These are phyloP conservation scores for Xylocopa sonorina DNA, from an alignment of 1,140 invertebrate genomes.

Conservation along the genomic window DNA sequence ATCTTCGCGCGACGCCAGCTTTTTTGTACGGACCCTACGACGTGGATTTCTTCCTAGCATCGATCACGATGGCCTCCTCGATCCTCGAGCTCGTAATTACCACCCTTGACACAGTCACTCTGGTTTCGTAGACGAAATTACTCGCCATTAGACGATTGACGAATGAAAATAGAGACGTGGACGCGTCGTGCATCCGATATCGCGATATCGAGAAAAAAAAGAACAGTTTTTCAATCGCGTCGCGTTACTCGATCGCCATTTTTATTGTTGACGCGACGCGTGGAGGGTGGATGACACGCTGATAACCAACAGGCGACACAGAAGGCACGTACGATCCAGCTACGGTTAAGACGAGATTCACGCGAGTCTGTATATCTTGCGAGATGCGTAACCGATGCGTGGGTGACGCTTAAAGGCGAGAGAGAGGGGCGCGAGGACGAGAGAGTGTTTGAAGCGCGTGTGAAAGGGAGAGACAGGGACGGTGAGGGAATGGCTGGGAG, in stretches of 20 bases:
- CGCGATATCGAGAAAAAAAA: no score
- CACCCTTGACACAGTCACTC: no score
- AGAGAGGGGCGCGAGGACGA: neutral
- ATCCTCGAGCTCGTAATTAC: no score
- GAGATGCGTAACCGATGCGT: conserved; percentile 3
- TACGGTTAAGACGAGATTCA: conserved; percentile 22
- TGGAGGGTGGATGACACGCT: neutral
- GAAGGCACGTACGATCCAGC: conserved; percentile 4
- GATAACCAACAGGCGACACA: neutral
- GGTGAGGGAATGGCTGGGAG: neutral
- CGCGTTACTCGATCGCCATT: conserved; percentile 31
- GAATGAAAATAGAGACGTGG: no score
- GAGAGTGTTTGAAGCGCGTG: neutral
- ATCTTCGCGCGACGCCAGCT: no score
- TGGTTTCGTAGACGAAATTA: no score
- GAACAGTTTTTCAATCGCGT: conserved; percentile 1
- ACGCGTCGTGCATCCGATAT: neutral
- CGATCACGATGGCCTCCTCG: no score
- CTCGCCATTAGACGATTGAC: no score
- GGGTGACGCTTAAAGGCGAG: neutral
- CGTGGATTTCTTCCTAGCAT: no score
- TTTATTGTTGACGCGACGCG: conserved; percentile 1
- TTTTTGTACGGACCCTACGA: neutral
- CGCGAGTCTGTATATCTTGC: conserved; percentile 33
- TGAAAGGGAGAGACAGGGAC: neutral